phyloP scores from a whole-genome alignment of 2,797 vertebrate species.

The Nannoperca obscura region DNA sequence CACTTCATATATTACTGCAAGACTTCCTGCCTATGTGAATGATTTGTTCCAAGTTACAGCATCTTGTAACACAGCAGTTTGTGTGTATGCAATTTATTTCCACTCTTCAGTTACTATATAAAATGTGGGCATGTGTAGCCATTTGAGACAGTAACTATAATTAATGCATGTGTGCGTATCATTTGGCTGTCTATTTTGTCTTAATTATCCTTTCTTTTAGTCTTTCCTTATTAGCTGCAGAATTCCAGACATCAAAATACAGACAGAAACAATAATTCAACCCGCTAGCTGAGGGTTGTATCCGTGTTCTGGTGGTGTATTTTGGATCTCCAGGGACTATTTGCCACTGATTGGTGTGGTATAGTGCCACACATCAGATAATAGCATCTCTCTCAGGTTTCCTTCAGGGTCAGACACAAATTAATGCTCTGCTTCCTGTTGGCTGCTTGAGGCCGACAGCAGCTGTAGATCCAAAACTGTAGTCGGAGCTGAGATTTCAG shows the following conservation, averaged over 20 bases:
- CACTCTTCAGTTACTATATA: slow-evolving; percentile 19
- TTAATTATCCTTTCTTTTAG: slow-evolving; percentile 36
- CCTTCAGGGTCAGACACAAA: slow-evolving; percentile 83
- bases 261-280: slow-evolving; percentile 62
- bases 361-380: slow-evolving; percentile 76
- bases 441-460: slow-evolving; percentile 71
- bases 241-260: slow-evolving; percentile 65
- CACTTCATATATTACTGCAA: slow-evolving; percentile 56
- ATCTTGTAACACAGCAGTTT: slow-evolving; percentile 48
- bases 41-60: slow-evolving; percentile 52
- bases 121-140: slow-evolving; percentile 6
- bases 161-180: slow-evolving; percentile 39
- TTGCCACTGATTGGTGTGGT: slow-evolving; percentile 76
- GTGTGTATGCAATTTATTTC: slow-evolving; percentile 42
- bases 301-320: slow-evolving; percentile 60
- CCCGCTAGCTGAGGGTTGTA: slow-evolving; percentile 48
- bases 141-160: slow-evolving; percentile 36
- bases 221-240: slow-evolving; percentile 39
- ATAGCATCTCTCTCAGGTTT: slow-evolving; percentile 83
- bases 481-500: slow-evolving; percentile 34
- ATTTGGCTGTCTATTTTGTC: slow-evolving; percentile 40
- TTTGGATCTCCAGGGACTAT: slow-evolving; percentile 74
- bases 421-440: slow-evolving; percentile 79
- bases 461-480: slow-evolving; percentile 63
- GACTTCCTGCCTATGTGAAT: slow-evolving; percentile 51